These are phyloP conservation scores for Ennomos fuscantarius DNA, from an alignment of 2,888 invertebrate species.

Conservation along the genomic window DNA sequence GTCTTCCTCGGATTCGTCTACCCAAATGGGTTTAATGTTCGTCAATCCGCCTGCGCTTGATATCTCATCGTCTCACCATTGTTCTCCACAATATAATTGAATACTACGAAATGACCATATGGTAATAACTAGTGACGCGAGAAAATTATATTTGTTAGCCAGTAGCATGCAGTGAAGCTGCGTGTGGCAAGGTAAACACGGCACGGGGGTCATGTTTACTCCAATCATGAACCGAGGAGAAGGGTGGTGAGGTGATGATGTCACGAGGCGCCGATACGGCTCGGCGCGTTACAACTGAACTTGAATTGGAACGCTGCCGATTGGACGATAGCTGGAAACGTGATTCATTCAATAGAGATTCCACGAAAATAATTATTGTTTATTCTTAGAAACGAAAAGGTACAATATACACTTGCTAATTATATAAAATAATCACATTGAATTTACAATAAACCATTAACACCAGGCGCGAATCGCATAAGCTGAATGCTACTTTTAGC, in stretches of 20 bases:
- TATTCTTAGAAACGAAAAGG: background rate
- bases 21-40: conserved; percentile 65
- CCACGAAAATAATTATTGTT: conserved; percentile 4
- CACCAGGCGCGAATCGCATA: no score
- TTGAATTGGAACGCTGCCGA: conserved; percentile 65
- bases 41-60: conserved; percentile 61
- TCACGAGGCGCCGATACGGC: conserved; percentile 68
- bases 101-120: conserved; percentile 15
- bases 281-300: conserved; percentile 65
- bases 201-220: conserved; percentile 55
- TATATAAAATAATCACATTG: no score
- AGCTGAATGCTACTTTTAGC: no score
- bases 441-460: no score
- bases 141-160: conserved; percentile 35
- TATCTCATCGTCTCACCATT: conserved; percentile 54
- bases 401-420: background rate
- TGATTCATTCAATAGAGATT: conserved; percentile 24
- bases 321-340: conserved; percentile 56
- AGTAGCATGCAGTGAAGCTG: conserved; percentile 32
- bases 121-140: conserved; percentile 22
- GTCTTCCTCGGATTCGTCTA: conserved; percentile 72
- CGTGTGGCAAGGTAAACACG: conserved; percentile 53
- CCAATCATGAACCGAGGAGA: conserved; percentile 38
- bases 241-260: conserved; percentile 64
- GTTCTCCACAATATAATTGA: conserved; percentile 18